Conservation (phyloP, 2,113 vertebrate species). For the Orientallactaga bullata region DNA sequence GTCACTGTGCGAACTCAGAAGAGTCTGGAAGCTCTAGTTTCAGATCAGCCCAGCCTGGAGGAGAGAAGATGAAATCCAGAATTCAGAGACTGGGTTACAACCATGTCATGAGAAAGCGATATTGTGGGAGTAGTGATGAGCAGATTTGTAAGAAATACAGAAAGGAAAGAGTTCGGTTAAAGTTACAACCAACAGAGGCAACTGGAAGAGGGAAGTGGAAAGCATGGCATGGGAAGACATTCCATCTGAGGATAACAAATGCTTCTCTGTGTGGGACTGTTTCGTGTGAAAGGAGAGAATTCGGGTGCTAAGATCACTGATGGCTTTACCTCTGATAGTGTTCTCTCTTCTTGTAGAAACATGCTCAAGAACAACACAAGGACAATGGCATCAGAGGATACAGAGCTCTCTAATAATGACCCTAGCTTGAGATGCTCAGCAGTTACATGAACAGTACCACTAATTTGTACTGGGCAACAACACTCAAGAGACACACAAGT, state of each 20-base stretch:
- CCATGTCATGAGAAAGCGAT: slow-evolving; percentile 55
- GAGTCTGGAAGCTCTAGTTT: slow-evolving; percentile 41
- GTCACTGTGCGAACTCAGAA: background rate
- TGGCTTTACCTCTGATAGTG: background rate
- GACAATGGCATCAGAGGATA: background rate
- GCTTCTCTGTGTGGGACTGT: background rate
- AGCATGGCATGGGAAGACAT: background rate
- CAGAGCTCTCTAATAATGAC: background rate
- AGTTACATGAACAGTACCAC: background rate
- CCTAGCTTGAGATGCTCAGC: background rate
- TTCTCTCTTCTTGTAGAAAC: background rate
- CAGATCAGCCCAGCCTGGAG: background rate
- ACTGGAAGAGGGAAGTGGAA: slow-evolving; percentile 39
- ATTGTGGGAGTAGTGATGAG: slow-evolving; percentile 31
- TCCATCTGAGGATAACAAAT: slow-evolving; percentile 58
- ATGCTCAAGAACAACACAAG: background rate
- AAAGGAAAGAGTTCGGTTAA: slow-evolving; percentile 52
- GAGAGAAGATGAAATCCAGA: slow-evolving; percentile 64
- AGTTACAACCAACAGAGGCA: slow-evolving; percentile 64
- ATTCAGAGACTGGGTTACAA: slow-evolving; percentile 50
- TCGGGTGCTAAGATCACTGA: background rate
- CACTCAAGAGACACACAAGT: background rate
- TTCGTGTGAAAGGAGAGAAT: slow-evolving; percentile 20
- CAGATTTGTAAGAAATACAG: slow-evolving; percentile 30
- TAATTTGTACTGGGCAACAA: background rate